Base-by-base conservation (phyloP, 2,888 invertebrate species). In the Petrophora chlorosata region DNA sequence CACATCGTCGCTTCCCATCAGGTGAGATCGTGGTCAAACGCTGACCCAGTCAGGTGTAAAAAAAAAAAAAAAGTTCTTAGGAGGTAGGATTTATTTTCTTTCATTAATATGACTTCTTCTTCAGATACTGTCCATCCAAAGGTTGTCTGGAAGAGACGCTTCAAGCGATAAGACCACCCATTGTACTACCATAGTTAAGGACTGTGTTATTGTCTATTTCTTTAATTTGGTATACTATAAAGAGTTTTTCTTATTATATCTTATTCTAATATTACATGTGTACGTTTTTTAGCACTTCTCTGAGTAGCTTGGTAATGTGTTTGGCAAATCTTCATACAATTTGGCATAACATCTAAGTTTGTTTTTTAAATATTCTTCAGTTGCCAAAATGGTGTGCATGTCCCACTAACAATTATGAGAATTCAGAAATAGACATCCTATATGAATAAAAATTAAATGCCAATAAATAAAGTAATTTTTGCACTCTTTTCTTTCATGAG, bases 311-410 rank as follows among this genome's bases (percentile, higher is more conserved):
- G n/a, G 10, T 26, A 26, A 10, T 26, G 34, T 15, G 25, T 16
- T 46, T 46, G 45, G 45, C 45, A 46, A 16, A 10, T 16, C 19
- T 22, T 32, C 32, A 16, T 3, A 33, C 17, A 5, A 9, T 28
- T 33, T 46, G 45, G 45, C 45, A 46, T 13, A 19, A 16, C 36
- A 32, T 30, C 22, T 5, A 13, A 12, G 9, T 13, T 14, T 28
- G 13, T 19, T 35, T 38, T 42, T 45, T 32, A 1, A 26, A 10
- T 13, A 35, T 45, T 33, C 16, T 38, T 14, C 32, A 3, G 16
- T 9, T 38, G 44, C 44, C 44, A 45, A 45, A 45, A 38, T 10
- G 0, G 23, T 38, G 7, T 38, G 23, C 17, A 33, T 25, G 23
- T 8, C 41, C 16, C 22, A 30, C 22, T 13, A 32, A 29, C 4